Evolutionary conservation across 2,888 invertebrate species (phyloP), one percentile per base, ranked within the genome.

Genomic region (Nemotelus nigrinus): DNA sequence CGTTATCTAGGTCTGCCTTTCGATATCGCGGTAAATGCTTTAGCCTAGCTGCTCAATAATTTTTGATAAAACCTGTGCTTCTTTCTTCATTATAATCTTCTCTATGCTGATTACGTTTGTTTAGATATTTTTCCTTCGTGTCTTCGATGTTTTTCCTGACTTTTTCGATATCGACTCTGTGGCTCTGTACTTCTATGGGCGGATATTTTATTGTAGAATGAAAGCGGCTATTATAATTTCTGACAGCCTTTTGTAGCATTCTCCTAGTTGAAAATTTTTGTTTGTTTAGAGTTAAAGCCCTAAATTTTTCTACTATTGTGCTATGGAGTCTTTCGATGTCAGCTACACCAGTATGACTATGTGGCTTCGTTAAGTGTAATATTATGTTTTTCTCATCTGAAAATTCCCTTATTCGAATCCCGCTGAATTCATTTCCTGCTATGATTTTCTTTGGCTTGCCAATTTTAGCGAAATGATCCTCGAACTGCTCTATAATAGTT

Each of bases 131-230:
- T 25, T 25, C 25, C 1, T 25, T 25, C 0, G 25, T 25, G 25
- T 25, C 25, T 25, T 25, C 25, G 25, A 25, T 25, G 25, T 25
- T 25, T 25, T 25, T 25, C 25, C 25, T 25, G 25, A 25, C 25
- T 25, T 25, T 25, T 25, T 74, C 72, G 41, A 67, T n/a, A 64
- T 78, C 77, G 47, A 79, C 48, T 64, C 79, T 80, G 44, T 63
- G 58, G 10, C 76, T 47, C 3, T 79, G 80, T 57, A 78, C 78
- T 50, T 80, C 70, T 1, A 60, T 72, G 48, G 80, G 80, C 55
- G 78, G 77, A 75, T 10, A 67, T 80, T 75, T 81, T 10, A 77
- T 80, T n/a, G 79, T 72, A 63, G 80, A 80, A 71, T 80, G 79
- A 65, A 72, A 80, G 70, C 78, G 78, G 2, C 58, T 25, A 25